Conservation (phyloP, 2,888 invertebrate species). For the Caenorhabditis sulstoni region DNA sequence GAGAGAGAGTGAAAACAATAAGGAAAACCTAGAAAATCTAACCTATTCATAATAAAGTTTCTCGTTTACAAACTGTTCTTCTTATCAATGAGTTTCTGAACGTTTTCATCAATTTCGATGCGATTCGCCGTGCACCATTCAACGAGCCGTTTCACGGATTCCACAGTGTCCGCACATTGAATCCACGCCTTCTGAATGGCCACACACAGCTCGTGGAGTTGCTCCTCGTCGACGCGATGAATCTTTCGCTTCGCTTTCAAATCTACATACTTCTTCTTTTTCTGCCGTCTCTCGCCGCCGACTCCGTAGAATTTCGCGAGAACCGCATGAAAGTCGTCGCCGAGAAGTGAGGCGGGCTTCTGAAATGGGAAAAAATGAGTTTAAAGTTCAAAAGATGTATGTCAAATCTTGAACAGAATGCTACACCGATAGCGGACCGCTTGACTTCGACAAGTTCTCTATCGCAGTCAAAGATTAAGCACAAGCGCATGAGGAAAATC, state of each 20-base stretch:
- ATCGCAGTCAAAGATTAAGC: constrained; percentile 61
- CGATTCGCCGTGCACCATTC: constrained; percentile 53
- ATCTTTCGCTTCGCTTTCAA: constrained; percentile 47
- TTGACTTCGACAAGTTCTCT: constrained; percentile 50
- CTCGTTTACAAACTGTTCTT: not conserved
- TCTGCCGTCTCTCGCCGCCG: constrained; percentile 6
- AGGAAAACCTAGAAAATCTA: constrained; percentile 24
- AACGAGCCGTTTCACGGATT: constrained; percentile 27
- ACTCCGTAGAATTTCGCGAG: constrained; percentile 51
- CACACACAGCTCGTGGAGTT: constrained; percentile 44
- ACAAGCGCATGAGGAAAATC: constrained; percentile 39
- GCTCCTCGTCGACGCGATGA: constrained; percentile 56
- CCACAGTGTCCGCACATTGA: constrained; percentile 34
- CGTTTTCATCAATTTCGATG: constrained; percentile 48
- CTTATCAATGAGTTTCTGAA: constrained; percentile 2
- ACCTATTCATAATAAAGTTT: constrained; percentile 10
- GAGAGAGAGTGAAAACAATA: constrained; percentile 15
- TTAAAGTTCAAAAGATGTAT: constrained; percentile 50
- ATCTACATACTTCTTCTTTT: constrained; percentile 30
- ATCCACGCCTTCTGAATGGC: constrained; percentile 51
- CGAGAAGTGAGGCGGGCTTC: constrained; percentile 8
- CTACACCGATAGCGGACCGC: constrained; percentile 56
- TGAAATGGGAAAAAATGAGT: constrained; percentile 33
- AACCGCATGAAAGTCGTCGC: constrained; percentile 24
- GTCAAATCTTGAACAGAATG: constrained; percentile 63